Conservation (phyloP, 2,888 invertebrate species). For the Melieria omissa region DNA sequence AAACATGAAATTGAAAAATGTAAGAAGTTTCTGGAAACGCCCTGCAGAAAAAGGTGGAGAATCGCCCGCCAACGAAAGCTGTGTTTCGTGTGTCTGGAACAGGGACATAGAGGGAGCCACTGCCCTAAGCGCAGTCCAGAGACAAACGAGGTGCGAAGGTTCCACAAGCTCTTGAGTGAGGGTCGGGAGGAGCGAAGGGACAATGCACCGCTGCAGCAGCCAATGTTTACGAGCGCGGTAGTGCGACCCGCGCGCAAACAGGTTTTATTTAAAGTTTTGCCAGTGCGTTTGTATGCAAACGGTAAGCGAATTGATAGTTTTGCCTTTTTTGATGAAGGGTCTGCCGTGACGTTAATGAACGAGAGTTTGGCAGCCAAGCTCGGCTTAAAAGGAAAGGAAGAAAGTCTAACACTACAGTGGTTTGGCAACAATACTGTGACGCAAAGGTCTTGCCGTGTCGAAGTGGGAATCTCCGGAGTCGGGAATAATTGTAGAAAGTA, state of each 20-base stretch:
- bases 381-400: background rate
- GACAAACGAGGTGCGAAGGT: slow-evolving; percentile 22
- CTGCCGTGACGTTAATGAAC: slow-evolving; percentile 4
- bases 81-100: slow-evolving; percentile 30
- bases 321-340: slow-evolving; percentile 13
- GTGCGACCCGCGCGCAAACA: slow-evolving; percentile 18
- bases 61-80: slow-evolving; percentile 19
- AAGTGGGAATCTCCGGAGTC: slow-evolving; percentile 36
- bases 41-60: slow-evolving; percentile 18
- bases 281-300: slow-evolving; percentile 4
- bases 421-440: slow-evolving; percentile 34
- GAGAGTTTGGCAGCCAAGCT: background rate
- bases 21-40: slow-evolving; percentile 8
- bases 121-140: slow-evolving; percentile 9
- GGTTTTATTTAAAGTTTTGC: background rate
- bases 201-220: slow-evolving; percentile 23
- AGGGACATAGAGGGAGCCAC: slow-evolving; percentile 16
- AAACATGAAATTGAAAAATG: background rate
- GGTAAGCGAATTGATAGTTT: background rate
- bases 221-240: slow-evolving; percentile 19
- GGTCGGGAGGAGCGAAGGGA: slow-evolving; percentile 30
- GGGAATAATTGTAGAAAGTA: slow-evolving; percentile 25
- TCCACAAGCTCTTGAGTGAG: slow-evolving; percentile 31
- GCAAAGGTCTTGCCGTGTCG: slow-evolving; percentile 8
- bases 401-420: slow-evolving; percentile 39